Evolutionary conservation across 2,113 vertebrate species (phyloP), one percentile per base, ranked within the genome.

Genomic region (Osmerus eperlanus): DNA sequence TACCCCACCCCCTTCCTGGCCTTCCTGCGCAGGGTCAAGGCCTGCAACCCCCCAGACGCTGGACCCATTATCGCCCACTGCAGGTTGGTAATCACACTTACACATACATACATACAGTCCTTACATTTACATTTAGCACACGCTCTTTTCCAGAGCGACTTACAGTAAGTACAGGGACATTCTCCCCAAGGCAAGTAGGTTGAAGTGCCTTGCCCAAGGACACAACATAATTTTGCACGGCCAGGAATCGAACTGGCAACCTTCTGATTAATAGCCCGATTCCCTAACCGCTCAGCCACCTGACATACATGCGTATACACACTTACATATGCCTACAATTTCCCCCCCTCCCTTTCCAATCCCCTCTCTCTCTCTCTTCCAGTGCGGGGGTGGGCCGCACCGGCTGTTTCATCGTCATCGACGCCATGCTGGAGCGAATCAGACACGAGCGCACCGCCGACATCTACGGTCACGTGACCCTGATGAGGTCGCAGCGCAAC

Each of bases 381-480:
- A 98, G 97, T 0, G 97, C 96, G 6, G 97, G 97, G 0, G 96
- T 98, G 3, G 97, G 96, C 0, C 90, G 97, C 47, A 99, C 97
- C 0, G 97, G 97, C 89, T 99, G 97, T 89, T 98, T 99, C 87
- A 98, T 99, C 0, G 97, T 98, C 61, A 98, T 99, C 1, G 97
- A 99, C 0, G 97, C 97, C 89, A 99, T 99, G 97, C 91, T 99
- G 9, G 97, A 99, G 90, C 93, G 97, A 0, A 97, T 99, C 72
- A 96, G 96, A 75, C 96, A 98, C 0, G 97, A 99, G 93, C 97
- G 97, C 90, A 98, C 97, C 0, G 97, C 97, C 70, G 97, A 99
- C 81, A 96, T 99, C 56, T 99, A 99, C 0, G 97, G 97, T 3
- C 97, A 98, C 0, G 96, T 99, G 90, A 99, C 97, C 0, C 94